A percentile compares a stretch with the other conserved stretches of the same genome.
Conservation (phyloP, 2,888 invertebrate genomes). For the Scelioninae gen. 2 region DNA sequence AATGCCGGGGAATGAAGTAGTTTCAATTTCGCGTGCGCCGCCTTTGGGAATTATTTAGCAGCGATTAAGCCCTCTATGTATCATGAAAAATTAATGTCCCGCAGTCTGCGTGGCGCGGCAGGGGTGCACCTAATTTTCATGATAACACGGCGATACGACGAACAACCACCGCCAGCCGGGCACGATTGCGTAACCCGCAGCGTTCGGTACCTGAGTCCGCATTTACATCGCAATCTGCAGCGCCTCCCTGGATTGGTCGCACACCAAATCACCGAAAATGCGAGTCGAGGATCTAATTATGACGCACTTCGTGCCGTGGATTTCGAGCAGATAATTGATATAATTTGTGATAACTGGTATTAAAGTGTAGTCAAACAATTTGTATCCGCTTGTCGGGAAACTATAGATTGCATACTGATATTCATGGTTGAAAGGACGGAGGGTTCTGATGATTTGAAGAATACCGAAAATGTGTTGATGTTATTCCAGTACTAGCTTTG, state of each 20-base stretch:
- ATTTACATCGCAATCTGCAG: slow-evolving; percentile 35
- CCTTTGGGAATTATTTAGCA: slow-evolving; percentile 58
- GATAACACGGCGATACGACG: slow-evolving; percentile 40
- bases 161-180: slow-evolving; percentile 31
- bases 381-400: too few species aligned
- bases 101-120: slow-evolving; percentile 27
- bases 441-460: too few species aligned
- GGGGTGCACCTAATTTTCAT: slow-evolving; percentile 47
- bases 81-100: slow-evolving; percentile 66
- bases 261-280: slow-evolving; percentile 10
- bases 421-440: too few species aligned
- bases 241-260: slow-evolving; percentile 8
- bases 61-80: slow-evolving; percentile 62
- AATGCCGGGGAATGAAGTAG: slow-evolving; percentile 30
- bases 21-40: slow-evolving; percentile 43
- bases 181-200: slow-evolving; percentile 25
- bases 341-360: too few species aligned
- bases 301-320: slow-evolving; percentile 21
- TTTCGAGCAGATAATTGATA: neutral
- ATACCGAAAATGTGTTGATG: too few species aligned
- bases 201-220: slow-evolving; percentile 27
- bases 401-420: too few species aligned
- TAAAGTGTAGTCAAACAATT: too few species aligned
- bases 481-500: too few species aligned
- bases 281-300: slow-evolving; percentile 11